Evolutionary conservation across 2,888 invertebrate species (phyloP).

Genomic region (Erebia aethiops): DNA sequence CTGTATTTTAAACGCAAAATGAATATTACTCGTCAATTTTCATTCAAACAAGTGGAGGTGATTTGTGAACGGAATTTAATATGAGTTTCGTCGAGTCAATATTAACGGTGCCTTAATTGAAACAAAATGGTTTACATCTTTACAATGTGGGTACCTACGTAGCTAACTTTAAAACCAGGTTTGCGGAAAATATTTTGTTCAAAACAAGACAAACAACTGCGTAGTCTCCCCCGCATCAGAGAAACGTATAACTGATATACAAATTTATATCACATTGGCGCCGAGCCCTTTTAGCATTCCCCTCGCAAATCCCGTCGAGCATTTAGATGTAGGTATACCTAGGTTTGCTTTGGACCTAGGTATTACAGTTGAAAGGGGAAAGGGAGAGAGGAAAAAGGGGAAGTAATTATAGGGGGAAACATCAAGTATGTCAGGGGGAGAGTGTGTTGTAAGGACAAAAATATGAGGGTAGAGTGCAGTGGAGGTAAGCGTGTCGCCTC

Average conservation of each 20-base stretch:
- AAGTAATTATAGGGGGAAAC: constrained; percentile 76
- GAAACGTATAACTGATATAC: constrained; percentile 57
- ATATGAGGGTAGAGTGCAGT: constrained; percentile 71
- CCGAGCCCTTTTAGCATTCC: constrained; percentile 75
- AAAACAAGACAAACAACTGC: constrained; percentile 58
- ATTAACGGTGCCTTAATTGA: constrained; percentile 30
- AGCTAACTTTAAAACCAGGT: constrained; percentile 32
- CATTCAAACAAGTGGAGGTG: constrained; percentile 34
- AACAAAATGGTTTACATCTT: constrained; percentile 29
- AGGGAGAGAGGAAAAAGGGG: constrained; percentile 55
- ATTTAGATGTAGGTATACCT: constrained; percentile 67
- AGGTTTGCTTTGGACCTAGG: constrained; percentile 65
- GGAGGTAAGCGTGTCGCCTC: constrained; percentile 77
- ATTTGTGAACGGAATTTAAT: constrained; percentile 38
- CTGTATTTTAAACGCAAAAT: constrained; percentile 53
- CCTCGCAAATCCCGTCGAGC: constrained; percentile 72
- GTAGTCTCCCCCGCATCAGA: constrained; percentile 48
- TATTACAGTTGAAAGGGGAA: constrained; percentile 57
- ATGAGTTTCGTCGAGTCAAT: constrained; percentile 33
- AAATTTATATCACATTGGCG: constrained; percentile 64
- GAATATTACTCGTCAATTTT: constrained; percentile 58
- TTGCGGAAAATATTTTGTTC: constrained; percentile 51
- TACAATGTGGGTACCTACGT: constrained; percentile 26
- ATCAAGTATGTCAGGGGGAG: constrained; percentile 81
- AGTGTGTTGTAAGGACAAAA: constrained; percentile 79